Evolutionary conservation across 2,113 vertebrate genomes (phyloP), one percentile per base, ranked within the genome.

Genomic region (Camelus dromedarius): DNA sequence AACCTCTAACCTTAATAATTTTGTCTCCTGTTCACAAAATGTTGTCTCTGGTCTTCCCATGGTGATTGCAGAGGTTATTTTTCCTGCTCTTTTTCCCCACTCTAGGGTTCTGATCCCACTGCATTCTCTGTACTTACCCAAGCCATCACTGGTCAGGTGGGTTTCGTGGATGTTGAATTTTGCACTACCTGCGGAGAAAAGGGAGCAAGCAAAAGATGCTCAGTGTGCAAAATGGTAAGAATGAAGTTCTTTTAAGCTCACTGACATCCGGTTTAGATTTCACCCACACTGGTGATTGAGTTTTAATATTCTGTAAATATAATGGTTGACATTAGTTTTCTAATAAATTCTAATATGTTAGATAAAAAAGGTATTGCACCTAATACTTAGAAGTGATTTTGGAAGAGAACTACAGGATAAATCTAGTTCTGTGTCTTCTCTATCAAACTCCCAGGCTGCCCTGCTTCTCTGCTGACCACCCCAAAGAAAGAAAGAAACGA

Each of bases 121-220:
- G 99, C 99, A 28, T 98, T 99, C 96, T 99, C 99, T 6, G 99
- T 99, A 67, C 99, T 99, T 92, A 99, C 99, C 28, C 99, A 99
- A 98, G 99, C 99, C 28, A 99, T 99, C 97, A 99, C 99, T 4
- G 99, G 99, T 58, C 99, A 99, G 98, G 99, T 99, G 76, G 99
- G 99, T 38, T 99, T 99, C 97, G 99, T 99, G 98, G 99, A 99
- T 95, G 99, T 99, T 32, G 99, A 99, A 93, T 99, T 99, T 97
- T 99, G 99, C 79, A 99, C 99, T 3, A 98, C 99, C 15, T 99
- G 99, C 98, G 99, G 99, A 26, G 99, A 99, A 98, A 99, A 99
- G 48, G 99, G 99, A 91, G 99, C 99, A 1, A 99, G 99, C 97
- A 99, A 99, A 98, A 99, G 99, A 83, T 99, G 99, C 92, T 99